Evolutionary conservation across 2,888 invertebrate species (phyloP), one percentile per base, ranked within the genome.

Genomic region (Pantelozetes paolii): DNA sequence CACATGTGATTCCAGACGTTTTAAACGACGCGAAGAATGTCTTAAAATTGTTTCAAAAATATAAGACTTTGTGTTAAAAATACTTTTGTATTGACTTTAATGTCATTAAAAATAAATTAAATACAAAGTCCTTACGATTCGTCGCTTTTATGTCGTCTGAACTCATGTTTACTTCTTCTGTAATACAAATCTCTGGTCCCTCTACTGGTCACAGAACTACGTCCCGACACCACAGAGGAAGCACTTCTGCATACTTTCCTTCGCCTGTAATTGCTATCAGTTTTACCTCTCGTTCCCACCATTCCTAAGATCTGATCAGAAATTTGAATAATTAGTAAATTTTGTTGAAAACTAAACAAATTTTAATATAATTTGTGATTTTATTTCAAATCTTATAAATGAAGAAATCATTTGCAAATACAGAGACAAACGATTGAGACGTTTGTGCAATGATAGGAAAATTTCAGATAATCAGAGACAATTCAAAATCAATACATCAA

Each of bases 1-100:
- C 69, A 94, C 93, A 83, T 94, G 94, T 0, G 92, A 91, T 82
- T 94, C 94, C 77, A 94, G 84, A 6, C 92, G 86, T 82, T 92
- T 92, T 1, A 69, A 9, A 20, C 69, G 69, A n/a, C 69, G 69
- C 18, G 69, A 69, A 8, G 69, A 69, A 26, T 69, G 42, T 13
- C 69, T 69, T 13, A 5, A 59, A 30, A 59, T n/a, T 11, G 36
- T 9, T n/a, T n/a, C n/a, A n/a, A n/a, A n/a, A 26, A 26, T 57
- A 50, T n/a, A 9, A n/a, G 45, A 45, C 6, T 45, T 11, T 45
- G 15, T 45, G 45, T 13, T 45, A 18, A 13, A 45, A 9, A 20
- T 13, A 2, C 9, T 54, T 54, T 9, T 20, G 28, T 9, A 3
- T 54, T 54, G 2, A 26, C 2, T 9, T 26, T 6, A 54, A 20